Evolutionary conservation across 2,888 invertebrate genomes (phyloP), one percentile per base, ranked within the genome.

Genomic region (Mimachlamys varia): DNA sequence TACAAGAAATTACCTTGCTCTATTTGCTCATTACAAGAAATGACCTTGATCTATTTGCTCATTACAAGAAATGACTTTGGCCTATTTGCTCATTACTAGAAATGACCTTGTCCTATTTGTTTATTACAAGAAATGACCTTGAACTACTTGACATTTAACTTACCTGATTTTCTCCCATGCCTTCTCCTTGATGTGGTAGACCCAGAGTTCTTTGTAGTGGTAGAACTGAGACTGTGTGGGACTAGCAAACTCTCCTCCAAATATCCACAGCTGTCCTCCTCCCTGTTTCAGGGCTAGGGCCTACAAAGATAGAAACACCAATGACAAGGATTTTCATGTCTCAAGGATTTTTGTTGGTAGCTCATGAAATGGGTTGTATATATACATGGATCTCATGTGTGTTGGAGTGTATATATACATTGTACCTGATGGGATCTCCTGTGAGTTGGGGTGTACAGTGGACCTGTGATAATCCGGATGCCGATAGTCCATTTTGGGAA

Each of bases 231-330:
- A 98, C 96, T 99, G 98, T 0, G 98, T 98, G 0, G 98, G 98
- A 95, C 98, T 99, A 5, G 98, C 98, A 97, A 98, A 99, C 97
- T 99, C 99, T 0, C 99, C 99, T 13, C 99, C 99, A 97, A 99
- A 99, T 88, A 98, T 96, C 98, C 98, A 98, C 89, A 98, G 95
- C 94, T 76, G 76, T 33, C 76, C 33, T 27, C 76, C 76, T 27
- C 76, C 76, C 17, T 76, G 76, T 76, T 76, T 98, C 33, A 98
- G 97, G 0, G 98, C 97, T 4, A 98, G 97, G 95, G 98, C 98
- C 97, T 97, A 92, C 13, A 94, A 92, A 27, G 92, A 53, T 3
- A 58, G 58, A 58, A 53, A 22, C 58, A 58, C 22, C 58, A 58
- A 58, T 22, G 22, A 12, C 53, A 53, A 53, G 15, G 44, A 53